These are phyloP conservation scores for Cephus runcator DNA, from an alignment of 2,888 invertebrate genomes.

Conservation along the genomic window DNA sequence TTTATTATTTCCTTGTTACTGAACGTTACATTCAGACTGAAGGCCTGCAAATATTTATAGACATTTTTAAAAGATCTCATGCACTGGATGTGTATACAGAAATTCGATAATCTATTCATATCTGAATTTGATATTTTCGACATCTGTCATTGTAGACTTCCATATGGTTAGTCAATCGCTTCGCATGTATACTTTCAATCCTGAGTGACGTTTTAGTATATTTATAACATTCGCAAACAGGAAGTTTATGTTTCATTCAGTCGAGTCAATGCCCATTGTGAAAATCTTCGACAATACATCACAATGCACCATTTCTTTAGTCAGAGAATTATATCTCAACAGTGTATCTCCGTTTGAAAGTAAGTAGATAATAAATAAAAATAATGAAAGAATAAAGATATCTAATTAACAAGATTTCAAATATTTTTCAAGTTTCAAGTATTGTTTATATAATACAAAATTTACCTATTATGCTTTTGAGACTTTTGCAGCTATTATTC, in stretches of 20 bases:
- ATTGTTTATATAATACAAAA: not conserved
- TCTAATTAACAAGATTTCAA: not conserved
- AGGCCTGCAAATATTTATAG: too few relatives aligned
- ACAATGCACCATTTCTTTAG: not conserved
- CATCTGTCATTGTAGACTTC: not conserved
- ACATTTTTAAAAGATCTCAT: too few relatives aligned
- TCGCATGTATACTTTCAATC: not conserved
- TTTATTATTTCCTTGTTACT: too few relatives aligned
- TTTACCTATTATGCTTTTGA: too few relatives aligned
- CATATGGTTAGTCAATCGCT: not conserved
- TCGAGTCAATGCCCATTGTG: not conserved
- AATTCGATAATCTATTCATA: not conserved
- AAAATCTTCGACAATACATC: not conserved
- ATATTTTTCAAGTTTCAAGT: not conserved
- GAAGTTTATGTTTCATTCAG: not conserved
- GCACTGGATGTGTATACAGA: too few relatives aligned
- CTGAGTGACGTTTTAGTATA: not conserved
- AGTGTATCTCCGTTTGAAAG: not conserved
- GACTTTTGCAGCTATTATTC: too few relatives aligned
- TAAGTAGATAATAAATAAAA: not conserved
- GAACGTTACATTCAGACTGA: too few relatives aligned
- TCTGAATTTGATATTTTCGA: not conserved
- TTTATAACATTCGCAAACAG: not conserved
- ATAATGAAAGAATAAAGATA: not conserved
- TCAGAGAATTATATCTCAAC: not conserved